Evolutionary conservation across 2,888 invertebrate genomes (phyloP).

Genomic region (Diarsia brunnea): DNA sequence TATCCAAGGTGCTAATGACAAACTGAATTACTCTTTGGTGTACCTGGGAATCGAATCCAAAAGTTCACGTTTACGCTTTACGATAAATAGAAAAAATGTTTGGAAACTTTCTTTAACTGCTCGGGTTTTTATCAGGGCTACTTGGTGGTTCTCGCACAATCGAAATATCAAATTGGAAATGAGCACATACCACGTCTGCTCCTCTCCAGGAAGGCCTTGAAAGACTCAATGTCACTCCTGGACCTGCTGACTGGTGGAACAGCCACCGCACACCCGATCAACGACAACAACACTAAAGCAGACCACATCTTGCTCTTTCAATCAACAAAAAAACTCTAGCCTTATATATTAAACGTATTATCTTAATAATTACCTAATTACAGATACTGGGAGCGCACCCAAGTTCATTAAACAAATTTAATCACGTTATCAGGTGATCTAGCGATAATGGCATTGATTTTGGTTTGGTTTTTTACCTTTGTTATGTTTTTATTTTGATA

Average conservation of each 20-base stretch:
- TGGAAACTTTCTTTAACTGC: too few species aligned
- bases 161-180: too few species aligned
- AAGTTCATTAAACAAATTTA: slow-evolving; percentile 21
- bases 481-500: background rate
- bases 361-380: slow-evolving; percentile 40
- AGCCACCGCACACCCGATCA: slow-evolving; percentile 68
- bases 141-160: background rate
- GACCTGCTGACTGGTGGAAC: slow-evolving; percentile 70
- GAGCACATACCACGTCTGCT: slow-evolving; percentile 70
- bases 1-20: too few species aligned
- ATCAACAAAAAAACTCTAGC: background rate
- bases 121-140: too few species aligned
- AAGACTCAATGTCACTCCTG: slow-evolving; percentile 74
- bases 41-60: too few species aligned
- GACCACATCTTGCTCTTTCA: slow-evolving; percentile 66
- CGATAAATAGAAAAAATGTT: too few species aligned
- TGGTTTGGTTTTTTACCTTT: background rate
- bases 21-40: too few species aligned
- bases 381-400: slow-evolving; percentile 17
- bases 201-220: slow-evolving; percentile 72
- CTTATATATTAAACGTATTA: slow-evolving; percentile 46
- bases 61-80: too few species aligned
- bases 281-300: slow-evolving; percentile 59
- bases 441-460: slow-evolving; percentile 10
- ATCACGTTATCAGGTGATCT: background rate